These are phyloP conservation scores for Vimba vimba DNA, from an alignment of 2,113 vertebrate genomes.

Conservation along the genomic window DNA sequence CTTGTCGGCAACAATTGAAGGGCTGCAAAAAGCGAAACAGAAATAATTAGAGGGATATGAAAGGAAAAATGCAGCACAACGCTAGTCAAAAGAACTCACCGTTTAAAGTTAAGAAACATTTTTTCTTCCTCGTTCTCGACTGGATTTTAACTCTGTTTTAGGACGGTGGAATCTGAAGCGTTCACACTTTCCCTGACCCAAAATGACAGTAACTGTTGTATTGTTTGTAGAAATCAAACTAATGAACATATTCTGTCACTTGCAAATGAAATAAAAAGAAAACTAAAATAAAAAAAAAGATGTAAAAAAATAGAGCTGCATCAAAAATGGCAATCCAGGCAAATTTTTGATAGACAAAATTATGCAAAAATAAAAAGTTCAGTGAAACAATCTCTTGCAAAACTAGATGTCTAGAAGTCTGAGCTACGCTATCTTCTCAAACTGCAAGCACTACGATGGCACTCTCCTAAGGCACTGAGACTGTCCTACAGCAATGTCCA, in stretches of 20 bases:
- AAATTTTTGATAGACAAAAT: background rate
- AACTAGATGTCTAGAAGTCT: conserved; percentile 26
- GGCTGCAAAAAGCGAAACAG: conserved; percentile 69
- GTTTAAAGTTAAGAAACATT: conserved; percentile 73
- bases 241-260: conserved; percentile 75
- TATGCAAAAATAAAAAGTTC: background rate
- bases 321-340: conserved; percentile 54
- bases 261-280: conserved; percentile 32
- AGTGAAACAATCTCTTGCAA: conserved; percentile 6
- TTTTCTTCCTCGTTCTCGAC: conserved; percentile 64
- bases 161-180: conserved; percentile 71
- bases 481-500: conserved; percentile 53
- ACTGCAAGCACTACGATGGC: background rate
- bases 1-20: conserved; percentile 80
- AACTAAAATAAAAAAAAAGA: conserved; percentile 43
- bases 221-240: conserved; percentile 66
- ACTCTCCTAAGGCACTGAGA: conserved; percentile 42
- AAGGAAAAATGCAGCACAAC: background rate
- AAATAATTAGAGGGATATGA: background rate
- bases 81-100: conserved; percentile 56
- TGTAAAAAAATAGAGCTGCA: conserved; percentile 58
- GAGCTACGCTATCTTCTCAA: conserved; percentile 3
- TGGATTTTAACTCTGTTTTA: conserved; percentile 65
- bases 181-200: conserved; percentile 63
- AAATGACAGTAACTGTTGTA: conserved; percentile 63